Conservation (phyloP, 2,113 vertebrate species). For the Phyllostomus discolor region DNA sequence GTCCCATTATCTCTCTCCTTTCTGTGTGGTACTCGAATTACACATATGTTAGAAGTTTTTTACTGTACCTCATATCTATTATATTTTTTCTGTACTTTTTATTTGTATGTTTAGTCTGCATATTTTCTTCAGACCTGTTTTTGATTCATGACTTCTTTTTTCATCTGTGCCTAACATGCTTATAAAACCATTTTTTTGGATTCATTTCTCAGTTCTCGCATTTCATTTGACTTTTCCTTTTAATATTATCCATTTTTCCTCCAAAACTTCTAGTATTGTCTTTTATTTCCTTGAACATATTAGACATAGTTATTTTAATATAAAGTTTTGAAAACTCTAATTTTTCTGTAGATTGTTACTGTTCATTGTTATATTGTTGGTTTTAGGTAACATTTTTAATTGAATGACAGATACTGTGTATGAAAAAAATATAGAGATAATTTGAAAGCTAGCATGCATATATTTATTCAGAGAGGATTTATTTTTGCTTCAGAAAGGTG, state of each 20-base stretch:
- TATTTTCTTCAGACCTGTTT: neutral
- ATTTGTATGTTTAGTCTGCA: neutral
- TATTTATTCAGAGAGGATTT: too few species aligned
- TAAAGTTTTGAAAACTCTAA: neutral
- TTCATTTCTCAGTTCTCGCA: neutral
- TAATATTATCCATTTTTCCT: neutral
- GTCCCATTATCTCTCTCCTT: neutral
- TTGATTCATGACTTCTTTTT: neutral
- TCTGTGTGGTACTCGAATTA: neutral
- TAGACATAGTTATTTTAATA: neutral
- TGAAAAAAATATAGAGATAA: neutral
- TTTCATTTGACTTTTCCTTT: neutral
- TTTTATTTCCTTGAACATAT: neutral
- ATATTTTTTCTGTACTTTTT: neutral
- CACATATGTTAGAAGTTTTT: neutral
- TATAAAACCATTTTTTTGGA: neutral
- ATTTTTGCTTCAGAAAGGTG: too few species aligned
- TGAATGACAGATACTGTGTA: neutral
- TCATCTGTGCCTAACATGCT: neutral
- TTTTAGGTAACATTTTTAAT: constrained; percentile 6
- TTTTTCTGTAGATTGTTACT: neutral
- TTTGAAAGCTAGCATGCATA: neutral
- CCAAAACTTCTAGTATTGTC: neutral
- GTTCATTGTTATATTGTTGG: neutral
- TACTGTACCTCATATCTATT: neutral